A percentile compares a stretch with the other conserved stretches of the same genome.
phyloP scores from a whole-genome alignment of 2,888 invertebrate species.

The Stenoptilia bipunctidactyla region DNA sequence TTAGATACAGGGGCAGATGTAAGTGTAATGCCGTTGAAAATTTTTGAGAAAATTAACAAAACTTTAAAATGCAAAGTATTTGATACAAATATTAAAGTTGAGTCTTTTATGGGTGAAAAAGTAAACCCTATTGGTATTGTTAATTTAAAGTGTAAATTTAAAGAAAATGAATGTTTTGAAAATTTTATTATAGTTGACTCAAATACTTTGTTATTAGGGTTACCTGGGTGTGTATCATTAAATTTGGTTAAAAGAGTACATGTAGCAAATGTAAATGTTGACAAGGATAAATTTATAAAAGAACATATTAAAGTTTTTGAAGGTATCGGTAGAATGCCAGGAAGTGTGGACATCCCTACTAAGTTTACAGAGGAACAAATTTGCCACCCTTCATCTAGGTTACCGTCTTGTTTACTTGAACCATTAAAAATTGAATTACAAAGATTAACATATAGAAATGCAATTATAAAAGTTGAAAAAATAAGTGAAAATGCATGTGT shows the following conservation, averaged over 20 bases:
- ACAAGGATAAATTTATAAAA: conserved; percentile 2
- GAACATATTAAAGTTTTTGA: conserved; percentile 1
- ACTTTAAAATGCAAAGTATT: conserved; percentile 4
- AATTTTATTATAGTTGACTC: too few species aligned
- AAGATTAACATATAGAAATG: conserved; percentile 8
- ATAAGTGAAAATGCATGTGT: conserved; percentile 14
- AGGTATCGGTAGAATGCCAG: too few species aligned
- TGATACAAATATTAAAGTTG: too few species aligned
- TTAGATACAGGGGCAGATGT: too few species aligned
- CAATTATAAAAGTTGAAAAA: conserved; percentile 12
- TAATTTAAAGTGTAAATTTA: too few species aligned
- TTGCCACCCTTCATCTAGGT: conserved; percentile 6
- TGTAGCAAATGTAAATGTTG: too few species aligned
- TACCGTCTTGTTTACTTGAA: conserved; percentile 4
- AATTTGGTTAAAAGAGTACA: conserved; percentile 5
- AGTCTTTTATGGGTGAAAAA: too few species aligned
- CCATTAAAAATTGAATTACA: too few species aligned
- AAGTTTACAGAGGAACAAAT: conserved; percentile 5
- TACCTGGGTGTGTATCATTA: conserved; percentile 9
- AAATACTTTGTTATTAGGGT: conserved; percentile 11
- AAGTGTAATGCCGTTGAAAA: too few species aligned
- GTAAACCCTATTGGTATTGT: too few species aligned
- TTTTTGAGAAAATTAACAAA: conserved; percentile 2
- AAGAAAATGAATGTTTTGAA: too few species aligned
- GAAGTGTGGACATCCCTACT: too few species aligned